Percentiles rank a stretch among this genome's conserved stretches.
Evolutionary conservation across 1,140 invertebrate species (phyloP).

Genomic region (Berghia stephanieae): DNA sequence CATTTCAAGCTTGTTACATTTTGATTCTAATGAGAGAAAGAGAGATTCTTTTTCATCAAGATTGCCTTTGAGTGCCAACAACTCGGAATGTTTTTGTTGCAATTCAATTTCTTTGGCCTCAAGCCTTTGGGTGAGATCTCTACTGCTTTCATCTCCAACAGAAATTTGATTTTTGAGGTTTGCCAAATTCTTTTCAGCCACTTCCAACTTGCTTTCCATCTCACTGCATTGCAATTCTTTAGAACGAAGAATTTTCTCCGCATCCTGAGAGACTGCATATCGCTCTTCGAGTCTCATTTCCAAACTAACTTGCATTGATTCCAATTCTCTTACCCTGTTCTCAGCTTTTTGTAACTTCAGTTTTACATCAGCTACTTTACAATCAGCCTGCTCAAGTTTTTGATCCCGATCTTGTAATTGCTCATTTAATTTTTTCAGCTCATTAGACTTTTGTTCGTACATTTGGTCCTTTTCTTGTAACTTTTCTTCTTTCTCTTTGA

Average conservation of each 20-base stretch:
- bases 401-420: constrained; percentile 34
- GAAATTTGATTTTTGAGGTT: no score
- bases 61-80: no score
- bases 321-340: constrained; percentile 28
- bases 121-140: no score
- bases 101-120: no score
- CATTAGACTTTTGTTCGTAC: constrained; percentile 40
- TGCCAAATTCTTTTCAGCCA: no score
- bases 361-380: constrained; percentile 13
- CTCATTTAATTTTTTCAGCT: constrained; percentile 44
- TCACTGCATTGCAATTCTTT: no score
- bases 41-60: no score
- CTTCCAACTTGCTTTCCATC: no score
- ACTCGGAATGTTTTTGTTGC: no score
- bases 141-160: no score
- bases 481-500: constrained; percentile 33
- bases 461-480: constrained; percentile 46
- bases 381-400: constrained; percentile 7
- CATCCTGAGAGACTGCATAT: constrained; percentile 17
- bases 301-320: constrained; percentile 24
- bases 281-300: constrained; percentile 26
- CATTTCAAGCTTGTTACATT: no score
- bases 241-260: constrained; percentile 21
- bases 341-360: constrained; percentile 22
- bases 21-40: no score